Conservation (phyloP, 2,888 invertebrate genomes). For the Dolichopus griseipennis region DNA sequence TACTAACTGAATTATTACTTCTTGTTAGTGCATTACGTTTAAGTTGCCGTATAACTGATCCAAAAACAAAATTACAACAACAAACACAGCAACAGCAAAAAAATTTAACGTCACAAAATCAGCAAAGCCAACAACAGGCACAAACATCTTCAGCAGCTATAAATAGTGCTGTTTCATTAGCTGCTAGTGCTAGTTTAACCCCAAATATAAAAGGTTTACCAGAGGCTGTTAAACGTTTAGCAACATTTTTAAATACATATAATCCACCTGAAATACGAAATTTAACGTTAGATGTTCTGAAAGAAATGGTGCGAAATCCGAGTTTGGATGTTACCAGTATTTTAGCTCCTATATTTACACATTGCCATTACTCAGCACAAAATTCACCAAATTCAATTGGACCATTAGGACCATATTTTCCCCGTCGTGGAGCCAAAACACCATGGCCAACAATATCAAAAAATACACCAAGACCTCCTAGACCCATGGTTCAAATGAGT, state of each 20-base stretch:
- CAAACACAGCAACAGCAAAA: constrained; percentile 31
- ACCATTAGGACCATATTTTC: constrained; percentile 68
- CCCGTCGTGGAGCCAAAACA: constrained; percentile 53
- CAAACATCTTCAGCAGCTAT: constrained; percentile 36
- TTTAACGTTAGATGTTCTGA: constrained; percentile 60
- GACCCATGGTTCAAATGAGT: constrained; percentile 77
- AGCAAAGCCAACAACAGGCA: constrained; percentile 35
- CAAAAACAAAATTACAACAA: constrained; percentile 37
- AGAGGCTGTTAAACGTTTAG: constrained; percentile 76
- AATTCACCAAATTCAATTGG: constrained; percentile 58
- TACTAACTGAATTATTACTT: constrained; percentile 68
- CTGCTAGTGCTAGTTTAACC: constrained; percentile 24
- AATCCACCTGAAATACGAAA: constrained; percentile 77
- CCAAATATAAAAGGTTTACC: constrained; percentile 70
- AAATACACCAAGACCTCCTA: constrained; percentile 60
- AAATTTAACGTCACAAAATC: constrained; percentile 31
- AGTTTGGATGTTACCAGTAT: constrained; percentile 54
- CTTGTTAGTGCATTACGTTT: constrained; percentile 62
- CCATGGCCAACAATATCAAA: constrained; percentile 50
- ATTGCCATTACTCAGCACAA: constrained; percentile 73
- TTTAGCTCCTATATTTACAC: constrained; percentile 74
- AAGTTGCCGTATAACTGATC: constrained; percentile 43
- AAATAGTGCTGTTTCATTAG: constrained; percentile 31
- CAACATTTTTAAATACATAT: constrained; percentile 80
- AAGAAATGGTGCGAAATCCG: constrained; percentile 40